phyloP scores from a whole-genome alignment of 2,888 invertebrate species.

The Plagiodera versicolora region DNA sequence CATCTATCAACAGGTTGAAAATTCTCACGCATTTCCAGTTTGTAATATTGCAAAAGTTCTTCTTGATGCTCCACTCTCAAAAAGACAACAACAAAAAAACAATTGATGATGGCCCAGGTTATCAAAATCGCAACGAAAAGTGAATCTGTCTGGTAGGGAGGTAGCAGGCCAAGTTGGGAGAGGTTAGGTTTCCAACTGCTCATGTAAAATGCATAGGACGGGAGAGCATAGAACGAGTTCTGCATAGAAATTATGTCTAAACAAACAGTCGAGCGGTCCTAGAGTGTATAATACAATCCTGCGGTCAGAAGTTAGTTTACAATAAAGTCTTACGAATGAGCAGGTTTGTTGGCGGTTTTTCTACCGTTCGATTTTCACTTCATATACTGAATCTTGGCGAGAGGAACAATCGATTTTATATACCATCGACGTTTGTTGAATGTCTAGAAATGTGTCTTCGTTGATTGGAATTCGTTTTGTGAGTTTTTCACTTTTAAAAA shows the following conservation, averaged over 20 bases:
- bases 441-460: no score
- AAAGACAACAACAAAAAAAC: no score
- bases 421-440: no score
- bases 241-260: slow-evolving; percentile 57
- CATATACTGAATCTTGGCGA: not conserved
- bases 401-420: not conserved
- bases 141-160: slow-evolving; percentile 29
- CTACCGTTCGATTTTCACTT: not conserved
- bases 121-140: slow-evolving; percentile 12
- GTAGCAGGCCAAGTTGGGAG: slow-evolving; percentile 54
- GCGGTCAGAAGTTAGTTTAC: not conserved
- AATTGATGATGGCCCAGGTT: not conserved
- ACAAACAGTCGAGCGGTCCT: slow-evolving; percentile 45
- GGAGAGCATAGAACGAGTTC: slow-evolving; percentile 52
- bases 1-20: no score
- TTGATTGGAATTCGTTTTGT: no score
- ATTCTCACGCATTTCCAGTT: no score
- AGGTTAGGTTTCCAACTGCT: slow-evolving; percentile 58
- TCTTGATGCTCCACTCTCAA: no score
- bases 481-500: no score
- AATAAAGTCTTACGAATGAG: not conserved
- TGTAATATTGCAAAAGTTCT: no score
- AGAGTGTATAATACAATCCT: slow-evolving; percentile 9
- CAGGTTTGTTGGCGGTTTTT: not conserved
- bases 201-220: slow-evolving; percentile 71